A percentile compares a stretch with the other conserved stretches of the same genome.
These are phyloP conservation scores for Ephestia elutella DNA, from an alignment of 1,140 invertebrate genomes.

Conservation along the genomic window DNA sequence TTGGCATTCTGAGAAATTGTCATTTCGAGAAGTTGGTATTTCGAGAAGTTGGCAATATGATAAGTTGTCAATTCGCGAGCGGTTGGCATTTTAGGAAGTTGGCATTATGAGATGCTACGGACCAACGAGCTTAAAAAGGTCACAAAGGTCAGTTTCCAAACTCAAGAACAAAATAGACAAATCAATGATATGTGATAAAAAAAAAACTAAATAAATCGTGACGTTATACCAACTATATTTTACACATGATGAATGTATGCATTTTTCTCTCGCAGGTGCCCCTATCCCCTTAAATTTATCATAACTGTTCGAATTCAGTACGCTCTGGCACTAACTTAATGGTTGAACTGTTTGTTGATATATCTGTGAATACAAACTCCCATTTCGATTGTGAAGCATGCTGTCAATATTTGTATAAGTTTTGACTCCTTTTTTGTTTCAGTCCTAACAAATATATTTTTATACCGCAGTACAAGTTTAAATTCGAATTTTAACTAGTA, in stretches of 20 bases:
- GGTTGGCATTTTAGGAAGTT: too few species aligned
- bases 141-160: too few species aligned
- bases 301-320: slow-evolving; percentile 10
- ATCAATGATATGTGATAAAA: too few species aligned
- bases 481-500: not conserved
- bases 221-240: not conserved
- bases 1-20: too few species aligned
- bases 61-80: too few species aligned
- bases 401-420: not conserved
- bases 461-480: not conserved
- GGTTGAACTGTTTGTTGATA: slow-evolving; percentile 4
- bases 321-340: not conserved
- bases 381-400: not conserved
- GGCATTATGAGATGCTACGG: too few species aligned
- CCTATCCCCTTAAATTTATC: slow-evolving; percentile 12
- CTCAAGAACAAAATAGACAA: too few species aligned
- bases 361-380: not conserved
- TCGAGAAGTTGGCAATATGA: too few species aligned
- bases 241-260: slow-evolving; percentile 28
- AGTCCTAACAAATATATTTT: not conserved
- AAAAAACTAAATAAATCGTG: too few species aligned
- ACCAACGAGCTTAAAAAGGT: too few species aligned
- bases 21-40: too few species aligned
- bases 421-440: not conserved
- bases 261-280: slow-evolving; percentile 38